A percentile compares a stretch with the other conserved stretches of the same genome.
phyloP scores from a whole-genome alignment of 2,113 vertebrate genomes.

The Onychostruthus taczanowskii region DNA sequence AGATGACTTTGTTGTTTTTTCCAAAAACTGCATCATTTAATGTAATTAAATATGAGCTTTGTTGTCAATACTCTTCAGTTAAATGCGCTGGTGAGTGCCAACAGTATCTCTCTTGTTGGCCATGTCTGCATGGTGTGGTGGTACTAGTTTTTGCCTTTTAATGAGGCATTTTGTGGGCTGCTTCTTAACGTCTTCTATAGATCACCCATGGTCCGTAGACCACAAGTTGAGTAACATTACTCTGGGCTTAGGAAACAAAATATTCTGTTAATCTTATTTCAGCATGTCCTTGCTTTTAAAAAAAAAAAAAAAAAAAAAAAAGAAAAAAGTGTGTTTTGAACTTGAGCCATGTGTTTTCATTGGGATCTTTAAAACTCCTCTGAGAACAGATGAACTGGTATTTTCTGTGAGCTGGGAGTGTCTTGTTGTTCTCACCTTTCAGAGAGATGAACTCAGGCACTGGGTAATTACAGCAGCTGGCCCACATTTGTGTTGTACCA shows the following conservation, averaged over 20 bases:
- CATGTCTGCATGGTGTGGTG: neutral
- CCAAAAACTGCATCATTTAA: neutral
- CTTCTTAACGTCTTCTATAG: neutral
- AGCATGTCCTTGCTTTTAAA: neutral
- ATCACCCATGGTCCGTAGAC: neutral
- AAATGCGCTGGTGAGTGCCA: neutral
- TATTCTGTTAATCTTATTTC: slow-evolving; percentile 24
- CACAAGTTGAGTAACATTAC: slow-evolving; percentile 33
- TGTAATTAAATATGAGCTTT: neutral
- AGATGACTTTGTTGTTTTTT: neutral
- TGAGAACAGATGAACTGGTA: neutral
- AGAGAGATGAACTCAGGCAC: neutral
- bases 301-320: neutral
- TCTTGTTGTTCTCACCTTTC: neutral
- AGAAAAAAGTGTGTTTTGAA: neutral
- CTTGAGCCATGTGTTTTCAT: neutral
- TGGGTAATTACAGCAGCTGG: neutral
- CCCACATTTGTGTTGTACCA: neutral
- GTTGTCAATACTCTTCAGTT: neutral
- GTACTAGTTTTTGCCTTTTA: neutral
- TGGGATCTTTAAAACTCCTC: neutral
- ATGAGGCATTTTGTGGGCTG: neutral
- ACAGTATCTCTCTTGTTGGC: neutral
- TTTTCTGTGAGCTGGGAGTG: slow-evolving; percentile 6
- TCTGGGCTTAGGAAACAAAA: neutral